Percentiles rank a stretch among this genome's conserved stretches.
Conservation (phyloP, 2,888 invertebrate genomes). For the Microctonus aethiopoides region DNA sequence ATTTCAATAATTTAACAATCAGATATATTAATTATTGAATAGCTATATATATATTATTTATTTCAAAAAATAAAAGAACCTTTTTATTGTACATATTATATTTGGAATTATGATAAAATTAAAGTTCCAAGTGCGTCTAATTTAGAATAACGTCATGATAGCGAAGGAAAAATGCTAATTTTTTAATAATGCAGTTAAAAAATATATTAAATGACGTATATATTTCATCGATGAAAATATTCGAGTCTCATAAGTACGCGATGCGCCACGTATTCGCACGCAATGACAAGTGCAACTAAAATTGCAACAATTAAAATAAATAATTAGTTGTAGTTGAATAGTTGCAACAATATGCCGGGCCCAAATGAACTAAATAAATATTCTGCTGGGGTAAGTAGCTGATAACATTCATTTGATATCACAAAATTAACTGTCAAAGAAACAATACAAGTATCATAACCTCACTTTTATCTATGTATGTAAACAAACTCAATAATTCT, state of each 20-base stretch:
- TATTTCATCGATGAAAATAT: too few species aligned
- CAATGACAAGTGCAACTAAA: background rate
- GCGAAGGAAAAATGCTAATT: background rate
- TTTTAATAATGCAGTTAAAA: too few species aligned
- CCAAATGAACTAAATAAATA: slow-evolving; percentile 71
- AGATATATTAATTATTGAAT: background rate
- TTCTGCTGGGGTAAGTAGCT: slow-evolving; percentile 72
- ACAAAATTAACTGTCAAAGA: slow-evolving; percentile 10
- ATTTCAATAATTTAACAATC: too few species aligned
- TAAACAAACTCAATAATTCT: slow-evolving; percentile 28
- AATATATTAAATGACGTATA: background rate
- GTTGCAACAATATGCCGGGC: slow-evolving; percentile 68
- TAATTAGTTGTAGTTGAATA: background rate
- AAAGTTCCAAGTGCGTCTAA: background rate
- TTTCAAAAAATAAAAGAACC: too few species aligned
- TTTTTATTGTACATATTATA: background rate
- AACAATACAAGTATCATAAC: slow-evolving; percentile 38
- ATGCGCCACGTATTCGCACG: background rate
- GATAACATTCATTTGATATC: slow-evolving; percentile 4
- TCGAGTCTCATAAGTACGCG: too few species aligned
- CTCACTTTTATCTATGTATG: slow-evolving; percentile 15
- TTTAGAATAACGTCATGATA: background rate
- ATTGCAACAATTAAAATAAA: background rate
- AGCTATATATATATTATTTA: background rate
- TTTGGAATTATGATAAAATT: too few species aligned